These are phyloP conservation scores for Hydroisotoma schaefferi DNA, from an alignment of 2,888 invertebrate species.

Conservation along the genomic window DNA sequence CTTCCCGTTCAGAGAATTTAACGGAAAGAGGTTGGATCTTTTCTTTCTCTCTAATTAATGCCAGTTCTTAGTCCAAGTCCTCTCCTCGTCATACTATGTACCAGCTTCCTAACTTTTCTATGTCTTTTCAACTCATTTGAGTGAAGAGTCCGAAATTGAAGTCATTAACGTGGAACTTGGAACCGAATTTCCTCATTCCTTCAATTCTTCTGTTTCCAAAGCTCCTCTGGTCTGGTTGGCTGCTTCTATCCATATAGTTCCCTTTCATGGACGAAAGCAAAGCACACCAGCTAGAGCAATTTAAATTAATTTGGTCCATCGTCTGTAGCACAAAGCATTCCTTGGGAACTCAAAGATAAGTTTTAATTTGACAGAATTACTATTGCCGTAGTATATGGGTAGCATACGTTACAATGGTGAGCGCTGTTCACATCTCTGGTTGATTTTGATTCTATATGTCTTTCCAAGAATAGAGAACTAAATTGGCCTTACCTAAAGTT, in stretches of 20 bases:
- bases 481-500: constrained; percentile 8
- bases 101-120: no score
- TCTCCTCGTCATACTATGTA: no score
- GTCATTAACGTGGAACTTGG: constrained; percentile 17
- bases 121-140: constrained; percentile 13
- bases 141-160: constrained; percentile 13
- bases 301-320: constrained; percentile 18
- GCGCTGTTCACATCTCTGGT: no score
- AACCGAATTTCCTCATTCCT: constrained; percentile 9
- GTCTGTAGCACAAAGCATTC: constrained; percentile 12
- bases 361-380: constrained; percentile 20
- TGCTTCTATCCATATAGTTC: not conserved
- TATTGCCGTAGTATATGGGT: no score
- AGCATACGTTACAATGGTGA: no score
- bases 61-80: not conserved
- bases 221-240: not conserved
- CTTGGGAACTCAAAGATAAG: constrained; percentile 8
- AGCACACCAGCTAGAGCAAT: constrained; percentile 9
- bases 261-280: not conserved
- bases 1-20: constrained; percentile 7
- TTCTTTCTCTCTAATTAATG: constrained; percentile 10
- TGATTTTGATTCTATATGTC: no score
- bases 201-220: not conserved
- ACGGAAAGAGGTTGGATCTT: not conserved
- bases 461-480: constrained; percentile 7